These are phyloP conservation scores for Bagarius yarrelli DNA, from an alignment of 2,113 vertebrate genomes.

Conservation along the genomic window DNA sequence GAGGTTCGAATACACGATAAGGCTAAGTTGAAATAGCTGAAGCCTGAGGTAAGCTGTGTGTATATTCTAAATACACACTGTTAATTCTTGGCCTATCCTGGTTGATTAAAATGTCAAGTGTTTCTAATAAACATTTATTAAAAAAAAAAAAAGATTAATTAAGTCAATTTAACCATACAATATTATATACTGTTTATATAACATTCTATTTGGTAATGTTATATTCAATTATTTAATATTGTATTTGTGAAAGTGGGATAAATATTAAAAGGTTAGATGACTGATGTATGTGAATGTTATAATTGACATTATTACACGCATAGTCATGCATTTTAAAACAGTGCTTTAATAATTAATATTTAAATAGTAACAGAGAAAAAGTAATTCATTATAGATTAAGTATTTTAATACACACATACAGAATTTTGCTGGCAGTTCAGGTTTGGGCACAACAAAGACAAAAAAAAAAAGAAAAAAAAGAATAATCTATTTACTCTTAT, in stretches of 20 bases:
- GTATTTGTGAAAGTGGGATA: not conserved
- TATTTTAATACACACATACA: not conserved
- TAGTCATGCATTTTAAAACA: not conserved
- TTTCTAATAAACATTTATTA: not conserved
- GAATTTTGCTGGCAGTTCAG: not conserved
- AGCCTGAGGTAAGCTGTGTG: not conserved
- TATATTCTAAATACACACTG: not conserved
- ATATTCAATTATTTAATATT: not conserved
- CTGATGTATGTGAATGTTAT: not conserved
- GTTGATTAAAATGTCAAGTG: not conserved
- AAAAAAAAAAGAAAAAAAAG: not conserved
- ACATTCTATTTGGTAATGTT: too few species aligned
- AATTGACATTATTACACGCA: not conserved
- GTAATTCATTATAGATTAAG: not conserved
- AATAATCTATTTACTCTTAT: not conserved
- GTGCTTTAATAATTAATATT: not conserved
- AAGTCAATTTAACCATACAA: not conserved
- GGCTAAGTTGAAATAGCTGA: slow-evolving; percentile 11
- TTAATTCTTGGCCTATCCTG: not conserved
- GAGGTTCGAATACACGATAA: slow-evolving; percentile 19
- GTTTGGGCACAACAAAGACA: not conserved
- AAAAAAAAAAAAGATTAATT: not conserved
- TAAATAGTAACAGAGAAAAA: not conserved
- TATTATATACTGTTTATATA: too few species aligned
- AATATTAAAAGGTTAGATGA: not conserved